phyloP scores from a whole-genome alignment of 2,888 invertebrate genomes.

The Latrodectus hesperus region DNA sequence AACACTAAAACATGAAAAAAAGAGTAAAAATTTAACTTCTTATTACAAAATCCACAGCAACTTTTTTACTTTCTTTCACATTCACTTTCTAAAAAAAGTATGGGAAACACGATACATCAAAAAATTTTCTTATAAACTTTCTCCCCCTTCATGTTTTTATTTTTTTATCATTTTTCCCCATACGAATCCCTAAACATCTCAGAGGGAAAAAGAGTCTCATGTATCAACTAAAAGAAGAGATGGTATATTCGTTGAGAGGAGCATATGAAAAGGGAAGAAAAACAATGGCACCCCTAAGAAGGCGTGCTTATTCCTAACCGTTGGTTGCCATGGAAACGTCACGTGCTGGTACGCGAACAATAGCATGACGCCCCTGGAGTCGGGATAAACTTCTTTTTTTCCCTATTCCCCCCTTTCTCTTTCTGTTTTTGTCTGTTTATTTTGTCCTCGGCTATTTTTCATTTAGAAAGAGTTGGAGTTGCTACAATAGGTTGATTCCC shows the following conservation, averaged over 20 bases:
- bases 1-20: no score
- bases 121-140: neutral
- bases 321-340: conserved; percentile 32
- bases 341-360: conserved; percentile 43
- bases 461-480: neutral
- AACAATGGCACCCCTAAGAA: conserved; percentile 15
- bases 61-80: neutral
- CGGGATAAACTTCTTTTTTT: conserved; percentile 7
- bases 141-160: neutral
- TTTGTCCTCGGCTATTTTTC: conserved; percentile 13
- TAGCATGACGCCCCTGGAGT: conserved; percentile 15
- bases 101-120: neutral
- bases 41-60: no score
- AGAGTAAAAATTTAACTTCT: no score
- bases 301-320: conserved; percentile 33
- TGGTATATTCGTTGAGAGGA: neutral
- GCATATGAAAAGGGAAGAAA: neutral
- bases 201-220: neutral
- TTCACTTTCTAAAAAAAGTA: neutral
- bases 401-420: neutral
- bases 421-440: conserved; percentile 17
- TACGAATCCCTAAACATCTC: neutral
- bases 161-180: neutral
- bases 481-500: neutral
- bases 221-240: neutral